These are phyloP conservation scores for Canis aureus DNA, from an alignment of 2,113 vertebrate species.

Conservation along the genomic window DNA sequence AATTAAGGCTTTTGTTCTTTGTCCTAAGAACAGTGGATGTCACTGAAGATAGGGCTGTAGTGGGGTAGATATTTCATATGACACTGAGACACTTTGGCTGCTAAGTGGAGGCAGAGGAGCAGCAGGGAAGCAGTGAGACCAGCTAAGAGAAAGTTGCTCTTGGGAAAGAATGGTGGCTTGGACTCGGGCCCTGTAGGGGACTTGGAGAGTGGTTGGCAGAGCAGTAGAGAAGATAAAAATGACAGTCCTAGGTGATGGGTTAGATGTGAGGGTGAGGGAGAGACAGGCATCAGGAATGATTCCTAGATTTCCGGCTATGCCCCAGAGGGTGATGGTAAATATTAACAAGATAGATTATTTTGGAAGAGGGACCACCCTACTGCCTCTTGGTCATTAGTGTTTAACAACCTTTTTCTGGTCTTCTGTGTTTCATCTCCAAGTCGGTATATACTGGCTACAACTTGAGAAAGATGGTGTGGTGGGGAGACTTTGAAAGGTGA, in stretches of 20 bases:
- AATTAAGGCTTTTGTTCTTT: background rate
- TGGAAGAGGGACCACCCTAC: accelerated
- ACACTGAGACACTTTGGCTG: background rate
- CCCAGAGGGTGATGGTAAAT: background rate
- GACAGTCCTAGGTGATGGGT: background rate
- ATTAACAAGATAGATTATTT: background rate
- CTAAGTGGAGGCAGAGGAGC: background rate
- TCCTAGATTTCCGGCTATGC: background rate
- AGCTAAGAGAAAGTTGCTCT: background rate
- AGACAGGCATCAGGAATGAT: background rate
- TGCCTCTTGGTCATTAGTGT: background rate
- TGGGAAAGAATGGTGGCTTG: background rate
- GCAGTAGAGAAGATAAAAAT: background rate
- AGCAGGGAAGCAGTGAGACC: background rate
- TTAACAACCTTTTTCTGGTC: background rate
- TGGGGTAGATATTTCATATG: background rate
- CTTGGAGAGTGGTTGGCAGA: background rate
- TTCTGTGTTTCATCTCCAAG: background rate
- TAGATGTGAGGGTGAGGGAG: background rate
- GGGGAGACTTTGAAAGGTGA: background rate
- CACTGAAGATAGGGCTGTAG: background rate
- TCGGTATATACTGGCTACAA: background rate
- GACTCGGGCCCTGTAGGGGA: background rate
- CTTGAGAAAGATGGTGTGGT: background rate
- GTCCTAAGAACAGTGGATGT: background rate